Evolutionary conservation across 2,888 invertebrate genomes (phyloP), one percentile per base, ranked within the genome.

Genomic region (Cataglyphis livida): DNA sequence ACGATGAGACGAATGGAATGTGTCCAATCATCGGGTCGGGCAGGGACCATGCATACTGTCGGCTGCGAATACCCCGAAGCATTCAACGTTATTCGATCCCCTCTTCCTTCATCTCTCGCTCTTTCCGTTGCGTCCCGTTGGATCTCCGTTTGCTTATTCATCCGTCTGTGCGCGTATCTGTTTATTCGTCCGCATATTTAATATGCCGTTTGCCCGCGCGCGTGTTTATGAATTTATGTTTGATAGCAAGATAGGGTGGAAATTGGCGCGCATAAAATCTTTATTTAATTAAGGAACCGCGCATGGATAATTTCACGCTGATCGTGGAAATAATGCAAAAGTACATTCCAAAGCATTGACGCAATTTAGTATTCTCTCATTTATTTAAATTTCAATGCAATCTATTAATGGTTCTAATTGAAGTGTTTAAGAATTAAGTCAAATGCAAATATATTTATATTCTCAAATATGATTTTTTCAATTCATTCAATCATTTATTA

Each of bases 1-100:
- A 68, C 82, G 75, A 73, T 79, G 86, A 88, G 85, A 74, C 85
- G 85, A 84, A 86, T 84, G 90, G 91, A 91, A 91, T 91, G 88
- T 90, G 91, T 90, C 91, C 90, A 91, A 91, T 91, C 91, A 91
- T 91, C 90, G 87, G 59, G 68, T 76, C 64, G 76, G 85, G 66
- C 81, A 74, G 84, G 78, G 84, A 86, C 82, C 81, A 48, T 83
- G 82, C 85, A 70, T 35, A 85, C 73, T 78, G 87, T 83, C 87
- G 81, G 83, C 84, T 68, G 78, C 78, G 81, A 83, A 87, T 84
- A 84, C 81, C 89, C 85, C 70, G 81, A 65, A 79, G 88, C 81
- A 44, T 51, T 25, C 71, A 38, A 74, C 82, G 65, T 76, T 75
- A 65, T 68, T 70, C 62, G 71, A 61, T 35, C 54, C 86, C 12